Base-by-base conservation (phyloP, 2,797 vertebrate genomes). In the Chaetophractus vellerosus region DNA sequence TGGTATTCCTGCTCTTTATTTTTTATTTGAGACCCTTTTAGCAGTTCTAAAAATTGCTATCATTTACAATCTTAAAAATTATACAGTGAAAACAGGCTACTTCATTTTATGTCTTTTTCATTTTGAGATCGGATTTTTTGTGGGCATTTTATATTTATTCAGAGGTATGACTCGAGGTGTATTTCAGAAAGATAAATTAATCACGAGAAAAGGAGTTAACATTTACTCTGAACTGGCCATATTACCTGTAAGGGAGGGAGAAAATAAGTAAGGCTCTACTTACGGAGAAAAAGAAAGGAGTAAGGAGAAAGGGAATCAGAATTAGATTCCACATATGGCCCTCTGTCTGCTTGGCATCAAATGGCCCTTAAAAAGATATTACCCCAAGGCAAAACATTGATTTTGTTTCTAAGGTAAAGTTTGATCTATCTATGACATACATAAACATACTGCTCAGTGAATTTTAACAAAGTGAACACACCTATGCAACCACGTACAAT, bases 171-270 rank as follows among this genome's bases (percentile, higher is more conserved):
- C 66, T 81, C 85, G 33, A 15, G 23, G 28, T 74, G 21, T 15
- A 85, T 90, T 68, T 31, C 41, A 31, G 72, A 90, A 93, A 88
- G 36, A 45, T 74, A 78, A 71, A 81, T 68, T 93, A 64, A 95
- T 74, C 6, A 31, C 36, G 26, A 36, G 63, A 41, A 92, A 71
- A 80, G 66, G 79, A 48, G 19, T 23, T 18, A 71, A 50, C 26
- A 33, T 74, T 79, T 71, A 66, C 89, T 89, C 52, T 75, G 18
- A 33, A 90, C 33, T 36, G 38, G 15, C 63, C 80, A 88, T 45
- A 23, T 83, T 68, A 76, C 50, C 63, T 61, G 2, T 78, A 90
- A 84, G 10, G 10, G 55, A 72, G 41, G 48, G 28, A 55, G 48
- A 66, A 92, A 82, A 50, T 74, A 80, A 83, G 79, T 74, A 90